phyloP scores from a whole-genome alignment of 2,797 vertebrate species.

The Chrosomus eos region DNA sequence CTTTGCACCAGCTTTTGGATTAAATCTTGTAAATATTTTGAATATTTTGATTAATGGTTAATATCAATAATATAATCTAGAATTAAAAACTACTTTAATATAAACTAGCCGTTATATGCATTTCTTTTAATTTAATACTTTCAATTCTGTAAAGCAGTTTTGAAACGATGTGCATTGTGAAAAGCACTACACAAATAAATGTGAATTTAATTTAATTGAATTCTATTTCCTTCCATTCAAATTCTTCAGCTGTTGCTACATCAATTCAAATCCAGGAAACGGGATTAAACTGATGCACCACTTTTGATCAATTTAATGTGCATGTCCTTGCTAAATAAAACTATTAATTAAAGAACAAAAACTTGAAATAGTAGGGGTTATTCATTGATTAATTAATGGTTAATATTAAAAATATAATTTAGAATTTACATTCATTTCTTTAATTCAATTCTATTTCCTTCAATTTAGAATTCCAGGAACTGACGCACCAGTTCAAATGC shows the following conservation, averaged over 20 bases:
- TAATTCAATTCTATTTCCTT: background rate
- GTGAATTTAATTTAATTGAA: too few species aligned
- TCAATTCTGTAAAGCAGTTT: background rate
- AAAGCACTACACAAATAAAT: too few species aligned
- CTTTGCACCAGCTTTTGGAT: background rate
- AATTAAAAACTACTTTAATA: background rate
- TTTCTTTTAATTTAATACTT: background rate
- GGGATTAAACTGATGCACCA: background rate
- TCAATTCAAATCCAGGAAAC: background rate
- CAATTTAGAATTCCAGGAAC: background rate
- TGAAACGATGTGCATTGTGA: too few species aligned
- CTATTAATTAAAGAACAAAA: too few species aligned
- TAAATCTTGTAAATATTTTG: background rate
- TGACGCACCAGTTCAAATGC: background rate
- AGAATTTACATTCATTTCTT: too few species aligned
- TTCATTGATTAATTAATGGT: too few species aligned
- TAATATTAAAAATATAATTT: too few species aligned
- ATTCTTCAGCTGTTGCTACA: background rate
- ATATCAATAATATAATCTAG: background rate
- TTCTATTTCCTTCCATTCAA: background rate
- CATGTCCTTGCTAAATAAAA: too few species aligned
- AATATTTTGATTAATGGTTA: background rate
- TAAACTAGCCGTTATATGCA: background rate
- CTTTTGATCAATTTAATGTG: background rate
- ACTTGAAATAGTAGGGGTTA: too few species aligned